Conservation (phyloP, 2,797 vertebrate genomes). For the Pangasius mekongensis region DNA sequence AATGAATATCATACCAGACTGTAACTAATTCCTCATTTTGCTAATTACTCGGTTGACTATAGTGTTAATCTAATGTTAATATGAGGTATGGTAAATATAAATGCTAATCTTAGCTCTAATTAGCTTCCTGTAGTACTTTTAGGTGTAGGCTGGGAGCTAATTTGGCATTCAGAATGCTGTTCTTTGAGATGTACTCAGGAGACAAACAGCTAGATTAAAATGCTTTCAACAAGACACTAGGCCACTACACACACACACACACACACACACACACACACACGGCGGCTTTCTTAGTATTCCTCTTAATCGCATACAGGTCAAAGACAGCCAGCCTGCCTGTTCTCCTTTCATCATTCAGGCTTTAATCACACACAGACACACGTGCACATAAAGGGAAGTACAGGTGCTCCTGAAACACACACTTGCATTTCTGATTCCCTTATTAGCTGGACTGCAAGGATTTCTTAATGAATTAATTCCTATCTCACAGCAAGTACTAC, state of each 20-base stretch:
- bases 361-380: constrained; percentile 47
- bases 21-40: constrained; percentile 13
- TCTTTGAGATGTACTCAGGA: constrained; percentile 27
- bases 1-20: neutral
- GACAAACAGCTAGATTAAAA: constrained; percentile 30
- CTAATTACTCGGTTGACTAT: neutral
- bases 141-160: neutral
- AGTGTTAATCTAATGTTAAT: neutral
- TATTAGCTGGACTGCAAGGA: neutral
- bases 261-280: constrained; percentile 24
- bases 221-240: constrained; percentile 27
- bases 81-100: constrained; percentile 25
- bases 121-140: neutral
- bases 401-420: constrained; percentile 35
- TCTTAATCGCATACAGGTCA: constrained; percentile 54
- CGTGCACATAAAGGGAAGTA: constrained; percentile 34
- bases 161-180: constrained; percentile 29
- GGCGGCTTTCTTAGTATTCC: constrained; percentile 36
- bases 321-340: constrained; percentile 26
- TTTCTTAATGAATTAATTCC: constrained; percentile 22
- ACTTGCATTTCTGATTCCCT: constrained; percentile 17
- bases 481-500: constrained; percentile 11
- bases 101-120: constrained; percentile 23
- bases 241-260: constrained; percentile 14
- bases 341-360: constrained; percentile 47